These are phyloP conservation scores for Anoura caudifer DNA, from an alignment of 2,113 vertebrate genomes.

Conservation along the genomic window DNA sequence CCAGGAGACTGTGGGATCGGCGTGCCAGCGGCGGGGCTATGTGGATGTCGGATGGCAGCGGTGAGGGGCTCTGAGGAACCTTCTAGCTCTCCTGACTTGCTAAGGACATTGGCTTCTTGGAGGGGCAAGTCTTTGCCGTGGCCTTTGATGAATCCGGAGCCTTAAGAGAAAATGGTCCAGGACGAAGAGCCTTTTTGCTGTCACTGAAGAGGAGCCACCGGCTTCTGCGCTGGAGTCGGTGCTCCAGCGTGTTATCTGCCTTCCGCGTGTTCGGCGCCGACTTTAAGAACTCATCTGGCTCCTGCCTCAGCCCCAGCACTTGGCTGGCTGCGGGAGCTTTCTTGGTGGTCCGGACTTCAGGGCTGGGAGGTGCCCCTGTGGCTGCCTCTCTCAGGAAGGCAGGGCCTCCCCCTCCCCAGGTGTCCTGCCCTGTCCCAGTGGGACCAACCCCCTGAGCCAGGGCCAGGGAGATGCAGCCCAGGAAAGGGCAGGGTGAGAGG, in stretches of 20 bases:
- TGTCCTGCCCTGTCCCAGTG: rapidly evolving
- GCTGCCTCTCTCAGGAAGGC: neutral
- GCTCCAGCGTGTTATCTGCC: rapidly evolving
- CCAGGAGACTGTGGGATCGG: neutral
- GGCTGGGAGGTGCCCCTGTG: neutral
- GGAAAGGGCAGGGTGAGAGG: neutral
- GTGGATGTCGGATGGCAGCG: too few species aligned
- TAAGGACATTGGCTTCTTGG: neutral
- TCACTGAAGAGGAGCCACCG: neutral
- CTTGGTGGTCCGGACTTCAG: neutral
- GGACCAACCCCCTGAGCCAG: neutral
- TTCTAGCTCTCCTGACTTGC: neutral
- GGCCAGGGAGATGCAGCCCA: neutral
- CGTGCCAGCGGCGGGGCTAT: rapidly evolving
- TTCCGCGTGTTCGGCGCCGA: rapidly evolving
- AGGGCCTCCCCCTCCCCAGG: neutral
- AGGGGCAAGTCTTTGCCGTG: neutral
- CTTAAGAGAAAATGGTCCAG: neutral
- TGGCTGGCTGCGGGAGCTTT: neutral
- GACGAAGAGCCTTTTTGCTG: neutral
- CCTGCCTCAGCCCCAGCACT: neutral
- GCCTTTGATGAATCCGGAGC: neutral
- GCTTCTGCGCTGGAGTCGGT: rapidly evolving
- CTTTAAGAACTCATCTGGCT: neutral
- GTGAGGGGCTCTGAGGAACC: neutral